phyloP scores from a whole-genome alignment of 2,113 vertebrate genomes.

The Anguilla rostrata region DNA sequence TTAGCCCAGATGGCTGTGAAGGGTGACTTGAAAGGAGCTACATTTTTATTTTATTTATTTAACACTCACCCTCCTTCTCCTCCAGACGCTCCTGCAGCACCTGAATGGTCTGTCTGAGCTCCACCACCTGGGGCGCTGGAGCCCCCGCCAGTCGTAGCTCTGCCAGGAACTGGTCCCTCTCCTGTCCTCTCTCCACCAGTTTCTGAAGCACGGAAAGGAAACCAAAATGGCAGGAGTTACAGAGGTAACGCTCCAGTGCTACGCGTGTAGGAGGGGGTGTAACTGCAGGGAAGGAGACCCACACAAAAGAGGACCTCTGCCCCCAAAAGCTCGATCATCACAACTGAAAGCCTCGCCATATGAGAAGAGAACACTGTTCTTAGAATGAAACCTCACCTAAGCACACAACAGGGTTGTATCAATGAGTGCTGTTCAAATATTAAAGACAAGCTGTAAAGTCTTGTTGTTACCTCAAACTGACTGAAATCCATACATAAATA shows the following conservation, averaged over 20 bases:
- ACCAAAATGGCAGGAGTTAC: neutral
- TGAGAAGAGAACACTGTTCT: no score
- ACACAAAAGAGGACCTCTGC: no score
- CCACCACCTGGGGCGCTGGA: conserved; percentile 55
- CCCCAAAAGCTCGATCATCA: no score
- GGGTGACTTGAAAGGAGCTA: neutral
- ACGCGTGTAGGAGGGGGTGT: neutral
- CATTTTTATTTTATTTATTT: no score
- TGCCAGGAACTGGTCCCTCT: conserved; percentile 58
- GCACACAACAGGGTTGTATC: no score
- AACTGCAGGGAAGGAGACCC: neutral
- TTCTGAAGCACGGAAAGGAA: conserved; percentile 56
- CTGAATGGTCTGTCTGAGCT: conserved; percentile 70
- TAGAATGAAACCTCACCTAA: no score
- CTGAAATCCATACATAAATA: no score
- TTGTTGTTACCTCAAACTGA: no score
- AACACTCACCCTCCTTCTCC: conserved; percentile 64
- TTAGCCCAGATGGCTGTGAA: neutral
- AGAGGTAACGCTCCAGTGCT: neutral
- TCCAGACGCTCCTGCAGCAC: conserved; percentile 70
- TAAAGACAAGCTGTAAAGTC: no score
- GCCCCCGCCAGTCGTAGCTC: conserved; percentile 54
- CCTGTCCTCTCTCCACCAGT: conserved; percentile 65
- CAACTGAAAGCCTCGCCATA: no score
- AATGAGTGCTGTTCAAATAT: no score